Evolutionary conservation across 2,888 invertebrate species (phyloP), one percentile per base, ranked within the genome.

Genomic region (Drosophila ustulata): DNA sequence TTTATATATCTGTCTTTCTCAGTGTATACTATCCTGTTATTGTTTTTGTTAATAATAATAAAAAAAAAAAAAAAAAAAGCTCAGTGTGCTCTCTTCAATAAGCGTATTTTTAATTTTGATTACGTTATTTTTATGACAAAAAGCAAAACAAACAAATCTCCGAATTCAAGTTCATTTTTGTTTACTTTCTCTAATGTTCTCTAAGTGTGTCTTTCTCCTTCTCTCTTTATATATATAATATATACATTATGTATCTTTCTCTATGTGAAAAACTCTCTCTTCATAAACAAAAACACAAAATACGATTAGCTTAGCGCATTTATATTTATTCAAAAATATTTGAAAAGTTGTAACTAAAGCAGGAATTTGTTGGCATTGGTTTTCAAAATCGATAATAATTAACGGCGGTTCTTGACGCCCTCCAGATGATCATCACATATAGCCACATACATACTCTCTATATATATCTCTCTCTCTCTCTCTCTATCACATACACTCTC

Each of bases 291-390:
- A 32, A 56, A 75, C 51, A 69, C 62, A 64, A 70, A 65, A 61
- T 37, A 66, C 50, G 65, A 65, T 65, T 66, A 78, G 74, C 81
- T 70, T 79, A 76, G 78, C 63, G 77, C 73, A 82, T 75, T 72
- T 57, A 80, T 56, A 75, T 78, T 66, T 78, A 75, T 89, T 89
- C 89, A 89, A 89, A 89, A 84, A 87, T 86, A 89, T 82, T 79
- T 84, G 61, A 82, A 83, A 80, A 68, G 66, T 77, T 67, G 64
- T 53, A 71, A 71, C 55, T 53, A 53, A 72, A 78, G 67, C 80
- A 81, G 83, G 80, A 89, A 91, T 92, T 78, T 86, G 90, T 91
- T 92, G 91, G 92, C 92, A 91, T 92, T 91, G 91, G 90, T 89
- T 89, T 90, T 82, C 88, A 77, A 88, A 83, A 83, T 80, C 74